phyloP scores from a whole-genome alignment of 2,797 vertebrate genomes.

The Channallabes apus region DNA sequence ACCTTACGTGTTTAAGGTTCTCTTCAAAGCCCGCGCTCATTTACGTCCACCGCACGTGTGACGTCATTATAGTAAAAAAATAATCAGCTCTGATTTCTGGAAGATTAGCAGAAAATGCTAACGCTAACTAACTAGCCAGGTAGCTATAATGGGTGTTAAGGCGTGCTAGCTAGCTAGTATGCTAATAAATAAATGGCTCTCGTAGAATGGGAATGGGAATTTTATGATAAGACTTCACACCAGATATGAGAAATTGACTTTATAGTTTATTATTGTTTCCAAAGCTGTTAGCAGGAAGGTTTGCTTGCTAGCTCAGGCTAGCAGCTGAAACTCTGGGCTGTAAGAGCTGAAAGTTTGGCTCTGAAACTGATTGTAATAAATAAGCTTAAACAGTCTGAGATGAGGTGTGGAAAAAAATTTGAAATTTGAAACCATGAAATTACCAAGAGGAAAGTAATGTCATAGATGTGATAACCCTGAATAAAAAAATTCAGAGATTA shows the following conservation, averaged over 20 bases:
- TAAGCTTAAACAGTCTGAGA: not conserved
- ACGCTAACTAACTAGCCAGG: slow-evolving; percentile 12
- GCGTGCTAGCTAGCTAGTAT: slow-evolving; percentile 11
- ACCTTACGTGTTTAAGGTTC: not conserved
- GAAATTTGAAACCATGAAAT: not conserved
- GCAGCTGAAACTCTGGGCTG: not conserved
- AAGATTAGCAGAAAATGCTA: not conserved
- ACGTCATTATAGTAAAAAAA: not conserved
- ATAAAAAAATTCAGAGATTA: too few species aligned
- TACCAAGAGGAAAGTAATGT: too few species aligned
- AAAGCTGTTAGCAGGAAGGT: not conserved
- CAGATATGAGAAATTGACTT: not conserved
- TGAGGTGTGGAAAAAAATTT: not conserved
- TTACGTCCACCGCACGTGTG: not conserved
- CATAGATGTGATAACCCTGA: too few species aligned
- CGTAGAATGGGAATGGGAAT: not conserved
- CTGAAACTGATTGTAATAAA: not conserved
- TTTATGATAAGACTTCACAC: not conserved
- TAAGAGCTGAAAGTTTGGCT: not conserved
- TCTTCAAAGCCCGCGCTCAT: not conserved
- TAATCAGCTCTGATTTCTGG: not conserved
- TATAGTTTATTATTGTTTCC: not conserved
- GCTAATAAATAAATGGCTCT: slow-evolving; percentile 6
- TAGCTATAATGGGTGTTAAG: not conserved
- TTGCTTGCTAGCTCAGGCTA: not conserved